Evolutionary conservation across 2,113 vertebrate genomes (phyloP).

Genomic region (Brienomyrus brachyistius): DNA sequence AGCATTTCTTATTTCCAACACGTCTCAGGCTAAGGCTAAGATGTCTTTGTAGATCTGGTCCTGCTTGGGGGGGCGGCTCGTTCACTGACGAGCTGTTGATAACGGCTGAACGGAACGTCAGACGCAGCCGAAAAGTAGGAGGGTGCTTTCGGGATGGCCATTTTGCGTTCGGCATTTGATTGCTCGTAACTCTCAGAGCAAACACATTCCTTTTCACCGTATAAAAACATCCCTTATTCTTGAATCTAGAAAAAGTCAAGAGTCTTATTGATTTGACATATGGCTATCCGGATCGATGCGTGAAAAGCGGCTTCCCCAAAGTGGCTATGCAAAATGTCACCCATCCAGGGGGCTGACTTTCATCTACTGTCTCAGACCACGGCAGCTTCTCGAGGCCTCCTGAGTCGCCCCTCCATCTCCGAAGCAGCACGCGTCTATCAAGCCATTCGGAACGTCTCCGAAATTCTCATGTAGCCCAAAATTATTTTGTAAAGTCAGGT

Average conservation of each 20-base stretch:
- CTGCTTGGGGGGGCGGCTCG: background rate
- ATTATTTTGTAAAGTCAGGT: background rate
- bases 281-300: background rate
- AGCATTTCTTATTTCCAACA: conserved; percentile 4
- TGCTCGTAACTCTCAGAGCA: background rate
- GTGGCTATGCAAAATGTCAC: background rate
- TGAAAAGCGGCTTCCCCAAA: background rate
- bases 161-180: background rate
- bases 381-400: background rate
- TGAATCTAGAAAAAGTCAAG: background rate
- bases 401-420: background rate
- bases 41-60: conserved; percentile 4
- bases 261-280: conserved; percentile 14
- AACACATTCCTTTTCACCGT: background rate
- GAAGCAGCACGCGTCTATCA: background rate
- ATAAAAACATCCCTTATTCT: background rate
- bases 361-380: background rate
- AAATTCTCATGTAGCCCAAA: background rate
- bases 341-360: background rate
- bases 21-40: background rate
- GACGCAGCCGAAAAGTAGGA: background rate
- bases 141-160: background rate
- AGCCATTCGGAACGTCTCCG: background rate
- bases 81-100: background rate
- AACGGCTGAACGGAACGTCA: background rate